Conservation (phyloP, 2,797 vertebrate genomes). For the Lateolabrax maculatus region DNA sequence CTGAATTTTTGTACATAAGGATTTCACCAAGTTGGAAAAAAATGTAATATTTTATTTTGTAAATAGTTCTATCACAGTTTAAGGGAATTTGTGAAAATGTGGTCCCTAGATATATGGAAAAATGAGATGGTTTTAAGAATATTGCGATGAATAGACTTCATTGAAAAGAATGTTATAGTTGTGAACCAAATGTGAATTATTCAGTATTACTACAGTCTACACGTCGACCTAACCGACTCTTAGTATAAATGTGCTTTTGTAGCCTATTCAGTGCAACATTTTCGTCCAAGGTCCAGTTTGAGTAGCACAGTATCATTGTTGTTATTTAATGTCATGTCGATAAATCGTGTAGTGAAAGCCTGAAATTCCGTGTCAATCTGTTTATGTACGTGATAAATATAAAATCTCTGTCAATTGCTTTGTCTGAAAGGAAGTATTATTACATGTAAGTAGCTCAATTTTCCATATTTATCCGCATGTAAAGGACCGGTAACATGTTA, state of each 20-base stretch:
- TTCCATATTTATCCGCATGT: constrained; percentile 99
- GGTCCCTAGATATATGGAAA: constrained; percentile 97
- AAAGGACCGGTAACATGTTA: constrained; percentile 99
- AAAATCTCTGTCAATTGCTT: constrained; percentile 96
- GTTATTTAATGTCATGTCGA: constrained; percentile 99
- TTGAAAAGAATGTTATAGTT: constrained; percentile 99
- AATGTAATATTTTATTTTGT: constrained; percentile 99
- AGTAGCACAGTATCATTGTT: constrained; percentile 99
- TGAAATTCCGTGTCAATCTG: constrained; percentile 99
- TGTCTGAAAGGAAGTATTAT: constrained; percentile 95
- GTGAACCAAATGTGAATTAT: constrained; percentile 99
- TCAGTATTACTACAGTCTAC: constrained; percentile 99
- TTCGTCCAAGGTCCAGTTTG: constrained; percentile 99
- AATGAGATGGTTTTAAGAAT: constrained; percentile 88
- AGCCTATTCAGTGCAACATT: constrained; percentile 98
- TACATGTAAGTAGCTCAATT: constrained; percentile 98
- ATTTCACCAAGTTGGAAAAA: constrained; percentile 92
- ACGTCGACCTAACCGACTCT: constrained; percentile 98
- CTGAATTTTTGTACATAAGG: constrained; percentile 95
- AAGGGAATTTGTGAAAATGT: constrained; percentile 95
- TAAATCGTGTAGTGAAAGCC: constrained; percentile 99
- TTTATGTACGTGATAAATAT: constrained; percentile 99
- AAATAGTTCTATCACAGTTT: constrained; percentile 97
- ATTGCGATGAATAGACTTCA: constrained; percentile 97
- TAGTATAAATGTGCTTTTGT: constrained; percentile 99